A percentile compares a stretch with the other conserved stretches of the same genome.
Evolutionary conservation across 2,888 invertebrate genomes (phyloP).

Genomic region (Suillia variegata): DNA sequence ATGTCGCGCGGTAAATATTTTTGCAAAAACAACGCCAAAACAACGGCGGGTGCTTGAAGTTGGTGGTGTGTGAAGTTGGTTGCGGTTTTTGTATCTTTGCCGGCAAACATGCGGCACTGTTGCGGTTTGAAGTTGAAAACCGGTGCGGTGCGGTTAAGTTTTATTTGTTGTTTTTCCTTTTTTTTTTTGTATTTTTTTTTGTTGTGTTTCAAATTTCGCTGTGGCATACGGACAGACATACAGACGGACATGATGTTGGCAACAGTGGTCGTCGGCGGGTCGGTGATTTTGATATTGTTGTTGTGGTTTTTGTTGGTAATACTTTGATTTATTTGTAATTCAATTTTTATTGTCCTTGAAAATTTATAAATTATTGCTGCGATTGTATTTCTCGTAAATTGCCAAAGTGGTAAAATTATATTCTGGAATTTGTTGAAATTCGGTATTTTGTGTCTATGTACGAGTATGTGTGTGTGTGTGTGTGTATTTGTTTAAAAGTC

Average conservation of each 20-base stretch:
- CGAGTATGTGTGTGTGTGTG: no score
- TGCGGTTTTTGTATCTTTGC: background rate
- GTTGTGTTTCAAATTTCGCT: no score
- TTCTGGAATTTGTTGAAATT: no score
- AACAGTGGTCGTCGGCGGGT: background rate
- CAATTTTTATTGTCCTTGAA: constrained; percentile 50
- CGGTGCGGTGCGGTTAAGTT: background rate
- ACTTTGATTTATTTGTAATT: constrained; percentile 49
- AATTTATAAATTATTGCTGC: constrained; percentile 44
- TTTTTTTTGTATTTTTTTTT: no score
- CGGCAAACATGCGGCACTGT: background rate
- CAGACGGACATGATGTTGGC: background rate
- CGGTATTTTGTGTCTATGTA: no score
- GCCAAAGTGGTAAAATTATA: constrained; percentile 14
- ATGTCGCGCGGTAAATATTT: no score
- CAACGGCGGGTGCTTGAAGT: background rate
- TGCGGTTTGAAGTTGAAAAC: background rate
- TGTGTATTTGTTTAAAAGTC: constrained; percentile 3
- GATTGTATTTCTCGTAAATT: background rate
- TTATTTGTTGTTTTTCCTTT: background rate
- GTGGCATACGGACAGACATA: background rate
- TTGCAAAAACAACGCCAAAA: no score
- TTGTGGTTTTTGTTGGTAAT: background rate
- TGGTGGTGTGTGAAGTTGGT: background rate
- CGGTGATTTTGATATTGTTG: background rate